These are phyloP conservation scores for Urocynchramus pylzowi DNA, from an alignment of 2,113 vertebrate species.

Conservation along the genomic window DNA sequence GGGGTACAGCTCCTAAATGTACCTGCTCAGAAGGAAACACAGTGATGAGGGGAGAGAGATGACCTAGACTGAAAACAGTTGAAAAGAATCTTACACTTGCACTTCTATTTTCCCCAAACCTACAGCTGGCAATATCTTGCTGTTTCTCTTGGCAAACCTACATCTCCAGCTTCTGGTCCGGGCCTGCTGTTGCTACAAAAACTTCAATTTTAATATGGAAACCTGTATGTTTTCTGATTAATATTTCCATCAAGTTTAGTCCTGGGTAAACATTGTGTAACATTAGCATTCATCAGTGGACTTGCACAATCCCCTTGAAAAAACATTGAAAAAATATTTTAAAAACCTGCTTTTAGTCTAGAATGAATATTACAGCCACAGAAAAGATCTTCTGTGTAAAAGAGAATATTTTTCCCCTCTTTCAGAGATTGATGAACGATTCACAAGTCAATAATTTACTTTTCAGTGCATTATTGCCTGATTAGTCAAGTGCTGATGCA, in stretches of 20 bases:
- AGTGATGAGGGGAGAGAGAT: neutral
- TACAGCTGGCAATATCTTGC: neutral
- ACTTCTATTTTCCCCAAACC: neutral
- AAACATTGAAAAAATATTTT: neutral
- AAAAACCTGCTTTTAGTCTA: neutral
- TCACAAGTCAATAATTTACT: neutral
- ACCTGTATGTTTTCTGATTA: constrained; percentile 13
- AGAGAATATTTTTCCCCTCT: neutral
- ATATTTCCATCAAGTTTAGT: neutral
- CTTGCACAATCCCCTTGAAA: neutral
- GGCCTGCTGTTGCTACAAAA: neutral
- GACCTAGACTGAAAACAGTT: neutral
- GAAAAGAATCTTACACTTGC: too few species aligned
- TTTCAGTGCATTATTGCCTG: neutral
- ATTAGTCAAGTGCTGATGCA: neutral
- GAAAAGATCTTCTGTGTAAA: neutral
- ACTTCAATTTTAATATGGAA: neutral
- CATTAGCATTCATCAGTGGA: neutral
- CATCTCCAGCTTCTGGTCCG: neutral
- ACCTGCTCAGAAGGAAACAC: neutral
- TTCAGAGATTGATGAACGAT: neutral
- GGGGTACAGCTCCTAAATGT: neutral
- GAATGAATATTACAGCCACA: neutral
- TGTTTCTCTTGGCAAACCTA: neutral
- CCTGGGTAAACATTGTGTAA: neutral